These are phyloP conservation scores for Therioaphis trifolii DNA, from an alignment of 2,888 invertebrate genomes.

Conservation along the genomic window DNA sequence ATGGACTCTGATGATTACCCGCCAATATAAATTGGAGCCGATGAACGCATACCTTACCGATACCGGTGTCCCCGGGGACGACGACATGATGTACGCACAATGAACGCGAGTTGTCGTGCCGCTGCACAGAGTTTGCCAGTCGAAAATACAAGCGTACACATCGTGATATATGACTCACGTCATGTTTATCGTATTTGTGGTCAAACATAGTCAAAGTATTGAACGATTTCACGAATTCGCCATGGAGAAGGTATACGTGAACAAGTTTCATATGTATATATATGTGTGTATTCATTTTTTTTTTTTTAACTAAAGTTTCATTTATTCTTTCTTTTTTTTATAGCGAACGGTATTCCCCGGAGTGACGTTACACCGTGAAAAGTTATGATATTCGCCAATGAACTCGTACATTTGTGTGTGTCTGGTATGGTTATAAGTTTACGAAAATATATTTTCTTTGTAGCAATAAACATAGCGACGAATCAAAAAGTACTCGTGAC, in stretches of 20 bases:
- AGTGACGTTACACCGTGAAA: conserved; percentile 9
- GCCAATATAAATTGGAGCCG: no score
- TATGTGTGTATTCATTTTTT: neutral
- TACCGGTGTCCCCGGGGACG: no score
- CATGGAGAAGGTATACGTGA: neutral
- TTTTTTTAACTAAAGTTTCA: neutral
- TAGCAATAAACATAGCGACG: neutral
- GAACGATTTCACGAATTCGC: no score
- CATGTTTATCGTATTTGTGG: no score
- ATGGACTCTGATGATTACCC: no score
- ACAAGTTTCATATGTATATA: neutral
- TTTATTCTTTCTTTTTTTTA: neutral
- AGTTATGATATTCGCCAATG: conserved; percentile 9
- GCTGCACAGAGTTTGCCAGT: no score
- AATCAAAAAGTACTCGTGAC: conserved; percentile 32
- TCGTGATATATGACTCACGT: no score
- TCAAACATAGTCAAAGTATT: no score
- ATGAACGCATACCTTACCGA: no score
- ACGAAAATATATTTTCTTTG: conserved; percentile 31
- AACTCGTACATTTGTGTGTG: neutral
- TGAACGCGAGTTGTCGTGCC: no score
- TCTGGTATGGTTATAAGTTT: neutral
- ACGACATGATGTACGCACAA: no score
- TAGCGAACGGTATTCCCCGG: neutral
- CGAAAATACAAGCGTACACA: no score